These are phyloP conservation scores for Enteromius anoplus DNA, from an alignment of 2,797 vertebrate species.

Conservation along the genomic window DNA sequence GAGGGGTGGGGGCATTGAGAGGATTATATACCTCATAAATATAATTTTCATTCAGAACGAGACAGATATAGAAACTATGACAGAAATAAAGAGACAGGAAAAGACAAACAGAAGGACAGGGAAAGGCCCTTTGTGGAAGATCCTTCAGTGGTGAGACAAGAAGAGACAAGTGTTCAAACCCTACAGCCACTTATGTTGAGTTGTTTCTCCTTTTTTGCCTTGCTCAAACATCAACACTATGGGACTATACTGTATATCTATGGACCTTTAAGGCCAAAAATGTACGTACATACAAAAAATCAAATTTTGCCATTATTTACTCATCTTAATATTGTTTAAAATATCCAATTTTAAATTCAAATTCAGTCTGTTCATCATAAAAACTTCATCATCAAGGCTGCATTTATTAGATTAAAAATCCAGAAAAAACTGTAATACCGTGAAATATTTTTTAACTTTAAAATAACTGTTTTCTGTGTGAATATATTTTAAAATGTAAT, in stretches of 20 bases:
- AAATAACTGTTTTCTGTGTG: too few species aligned
- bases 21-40: constrained; percentile 76
- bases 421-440: too few species aligned
- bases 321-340: background rate
- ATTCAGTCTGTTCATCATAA: background rate
- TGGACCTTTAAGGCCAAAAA: background rate
- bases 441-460: too few species aligned
- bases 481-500: too few species aligned
- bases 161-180: background rate
- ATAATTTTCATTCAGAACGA: constrained; percentile 62
- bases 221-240: background rate
- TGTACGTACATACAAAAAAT: background rate
- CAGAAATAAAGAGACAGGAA: constrained; percentile 52
- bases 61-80: constrained; percentile 42
- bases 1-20: constrained; percentile 78
- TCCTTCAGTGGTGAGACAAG: background rate
- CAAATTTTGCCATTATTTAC: background rate
- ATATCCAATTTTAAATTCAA: background rate
- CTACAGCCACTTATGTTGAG: background rate
- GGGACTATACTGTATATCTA: background rate
- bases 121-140: constrained; percentile 29
- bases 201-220: background rate
- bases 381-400: too few species aligned
- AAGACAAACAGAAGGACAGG: constrained; percentile 46
- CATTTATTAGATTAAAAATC: too few species aligned